A percentile compares a stretch with the other conserved stretches of the same genome.
These are phyloP conservation scores for Rhyacophila evoluta DNA, from an alignment of 2,888 invertebrate genomes.

Conservation along the genomic window DNA sequence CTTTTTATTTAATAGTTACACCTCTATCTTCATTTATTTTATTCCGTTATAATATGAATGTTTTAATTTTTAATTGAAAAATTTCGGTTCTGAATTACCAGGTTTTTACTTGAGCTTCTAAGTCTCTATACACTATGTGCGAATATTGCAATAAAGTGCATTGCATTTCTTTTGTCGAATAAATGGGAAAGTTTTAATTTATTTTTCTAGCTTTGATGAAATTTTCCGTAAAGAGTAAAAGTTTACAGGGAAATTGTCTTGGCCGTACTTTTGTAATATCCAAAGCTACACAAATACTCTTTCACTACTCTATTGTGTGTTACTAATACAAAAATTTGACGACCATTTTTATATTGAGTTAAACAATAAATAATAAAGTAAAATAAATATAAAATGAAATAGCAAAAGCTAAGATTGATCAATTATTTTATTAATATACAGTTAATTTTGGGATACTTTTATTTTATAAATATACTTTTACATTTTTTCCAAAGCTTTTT, in stretches of 20 bases:
- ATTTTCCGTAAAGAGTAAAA: not conserved
- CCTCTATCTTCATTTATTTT: no score
- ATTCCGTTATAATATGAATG: no score
- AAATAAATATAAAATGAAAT: no score
- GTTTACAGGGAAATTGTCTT: not conserved
- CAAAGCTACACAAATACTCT: not conserved
- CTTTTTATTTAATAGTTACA: no score
- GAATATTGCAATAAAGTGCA: slow-evolving; percentile 3
- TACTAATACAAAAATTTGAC: not conserved
- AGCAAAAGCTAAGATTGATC: no score
- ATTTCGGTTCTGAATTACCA: not conserved
- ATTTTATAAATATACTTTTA: no score
- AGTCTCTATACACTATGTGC: not conserved
- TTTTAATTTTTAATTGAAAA: no score
- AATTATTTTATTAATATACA: no score
- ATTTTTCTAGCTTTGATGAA: not conserved
- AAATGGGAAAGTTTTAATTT: not conserved
- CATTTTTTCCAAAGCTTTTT: no score
- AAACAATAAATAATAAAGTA: no score
- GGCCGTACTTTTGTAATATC: not conserved
- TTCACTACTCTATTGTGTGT: not conserved
- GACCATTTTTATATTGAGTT: not conserved
- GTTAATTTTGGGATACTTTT: no score
- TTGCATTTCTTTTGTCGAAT: not conserved
- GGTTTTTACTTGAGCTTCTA: not conserved